Evolutionary conservation across 2,113 vertebrate genomes (phyloP).

Genomic region (Tauraco erythrolophus): DNA sequence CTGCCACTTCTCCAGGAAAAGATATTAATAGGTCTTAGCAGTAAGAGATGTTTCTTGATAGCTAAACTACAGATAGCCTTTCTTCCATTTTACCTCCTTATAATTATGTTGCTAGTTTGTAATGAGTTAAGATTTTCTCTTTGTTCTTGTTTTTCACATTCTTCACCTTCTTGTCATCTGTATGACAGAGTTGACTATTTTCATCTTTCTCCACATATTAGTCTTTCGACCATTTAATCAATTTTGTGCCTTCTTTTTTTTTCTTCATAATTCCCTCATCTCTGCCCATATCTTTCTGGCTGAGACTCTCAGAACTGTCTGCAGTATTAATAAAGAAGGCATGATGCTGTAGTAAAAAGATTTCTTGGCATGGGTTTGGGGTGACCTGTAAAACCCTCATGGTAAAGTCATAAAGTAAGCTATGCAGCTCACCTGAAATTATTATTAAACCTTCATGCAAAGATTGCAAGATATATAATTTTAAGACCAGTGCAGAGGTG

Average conservation of each 20-base stretch:
- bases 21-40: conserved; percentile 31
- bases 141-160: neutral
- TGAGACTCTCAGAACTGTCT: neutral
- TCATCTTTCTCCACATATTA: neutral
- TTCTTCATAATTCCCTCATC: neutral
- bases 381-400: neutral
- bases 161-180: neutral
- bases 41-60: neutral
- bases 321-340: conserved; percentile 16
- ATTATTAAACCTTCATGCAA: neutral
- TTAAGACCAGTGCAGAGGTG: neutral
- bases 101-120: neutral
- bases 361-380: neutral
- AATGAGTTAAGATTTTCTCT: neutral
- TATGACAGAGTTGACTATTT: neutral
- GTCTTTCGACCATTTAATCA: neutral
- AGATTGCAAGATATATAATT: neutral
- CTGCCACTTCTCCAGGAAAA: conserved; percentile 18
- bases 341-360: neutral
- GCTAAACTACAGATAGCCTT: conserved; percentile 1
- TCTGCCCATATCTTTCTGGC: neutral
- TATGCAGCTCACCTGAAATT: neutral
- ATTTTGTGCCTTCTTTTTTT: neutral
- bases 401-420: neutral
- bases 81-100: neutral